These are phyloP conservation scores for Sinotaia quadrata DNA, from an alignment of 2,888 invertebrate species.

Conservation along the genomic window DNA sequence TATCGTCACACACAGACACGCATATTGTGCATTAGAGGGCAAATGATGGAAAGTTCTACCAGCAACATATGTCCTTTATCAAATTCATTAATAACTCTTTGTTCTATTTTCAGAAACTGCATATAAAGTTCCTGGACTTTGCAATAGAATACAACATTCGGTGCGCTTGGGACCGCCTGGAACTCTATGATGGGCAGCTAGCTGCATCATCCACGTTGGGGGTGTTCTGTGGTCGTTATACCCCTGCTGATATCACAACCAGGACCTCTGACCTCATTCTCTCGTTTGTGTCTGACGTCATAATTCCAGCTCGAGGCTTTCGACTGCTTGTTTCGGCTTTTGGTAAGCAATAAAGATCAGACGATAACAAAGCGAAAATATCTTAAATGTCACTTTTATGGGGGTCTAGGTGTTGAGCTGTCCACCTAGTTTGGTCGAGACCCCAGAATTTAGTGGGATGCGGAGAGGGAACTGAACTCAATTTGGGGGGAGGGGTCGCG, in stretches of 20 bases:
- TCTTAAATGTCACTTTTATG: too few species aligned
- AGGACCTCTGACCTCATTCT: background rate
- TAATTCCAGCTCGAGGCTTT: background rate
- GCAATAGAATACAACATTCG: constrained; percentile 16
- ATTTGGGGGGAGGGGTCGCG: too few species aligned
- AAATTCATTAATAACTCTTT: too few species aligned
- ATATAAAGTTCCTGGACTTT: constrained; percentile 8
- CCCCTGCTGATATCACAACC: background rate
- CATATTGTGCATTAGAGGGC: too few species aligned
- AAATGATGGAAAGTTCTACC: too few species aligned
- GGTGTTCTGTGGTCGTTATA: constrained; percentile 9
- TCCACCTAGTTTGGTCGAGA: background rate
- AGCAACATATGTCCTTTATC: too few species aligned
- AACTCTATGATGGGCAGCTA: constrained; percentile 14
- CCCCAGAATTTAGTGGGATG: background rate
- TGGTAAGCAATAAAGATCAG: background rate
- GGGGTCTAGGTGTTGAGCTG: background rate
- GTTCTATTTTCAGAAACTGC: constrained; percentile 16
- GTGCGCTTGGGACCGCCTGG: constrained; percentile 30
- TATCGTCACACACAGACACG: too few species aligned
- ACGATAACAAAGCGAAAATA: too few species aligned
- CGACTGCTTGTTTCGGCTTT: background rate
- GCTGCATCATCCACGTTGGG: background rate
- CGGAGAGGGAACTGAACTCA: too few species aligned
- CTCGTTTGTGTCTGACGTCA: constrained; percentile 18